Percentiles rank a stretch among this genome's conserved stretches.
These are phyloP conservation scores for Acinonyx jubatus DNA, from an alignment of 2,113 vertebrate genomes.

Conservation along the genomic window DNA sequence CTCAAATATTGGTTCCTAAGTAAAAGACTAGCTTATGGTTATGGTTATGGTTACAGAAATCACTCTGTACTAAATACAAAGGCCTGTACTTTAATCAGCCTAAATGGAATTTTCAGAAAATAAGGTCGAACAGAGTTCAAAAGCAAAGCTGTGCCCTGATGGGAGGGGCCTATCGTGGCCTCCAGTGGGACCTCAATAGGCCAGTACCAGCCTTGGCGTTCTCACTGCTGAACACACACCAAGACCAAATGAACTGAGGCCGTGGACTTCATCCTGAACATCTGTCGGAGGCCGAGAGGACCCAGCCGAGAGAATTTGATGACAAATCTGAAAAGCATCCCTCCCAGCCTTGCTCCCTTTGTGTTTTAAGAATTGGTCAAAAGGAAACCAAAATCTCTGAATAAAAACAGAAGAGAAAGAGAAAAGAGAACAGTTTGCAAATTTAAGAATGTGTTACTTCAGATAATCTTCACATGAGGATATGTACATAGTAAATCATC, in stretches of 20 bases:
- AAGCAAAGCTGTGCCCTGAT: neutral
- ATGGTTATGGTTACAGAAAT: constrained; percentile 48
- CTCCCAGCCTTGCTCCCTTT: neutral
- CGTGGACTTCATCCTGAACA: neutral
- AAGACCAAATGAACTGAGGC: neutral
- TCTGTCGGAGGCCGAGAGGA: neutral
- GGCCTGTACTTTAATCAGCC: constrained; percentile 43
- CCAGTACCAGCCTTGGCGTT: accelerated
- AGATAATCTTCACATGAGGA: neutral
- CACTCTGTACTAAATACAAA: constrained; percentile 61
- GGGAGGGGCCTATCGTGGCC: neutral
- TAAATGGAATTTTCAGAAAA: constrained; percentile 3
- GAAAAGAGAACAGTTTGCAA: neutral
- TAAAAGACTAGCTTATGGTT: constrained; percentile 41
- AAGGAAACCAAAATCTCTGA: constrained; percentile 50
- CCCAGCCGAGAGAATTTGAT: neutral
- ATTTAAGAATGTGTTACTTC: neutral
- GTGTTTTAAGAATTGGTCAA: neutral
- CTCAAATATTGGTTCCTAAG: constrained; percentile 46
- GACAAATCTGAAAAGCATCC: neutral
- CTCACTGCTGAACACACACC: neutral
- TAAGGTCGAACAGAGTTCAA: constrained; percentile 31
- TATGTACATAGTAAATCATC: neutral
- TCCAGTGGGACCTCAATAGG: neutral
- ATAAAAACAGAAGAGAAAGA: constrained; percentile 1